Percentiles rank a stretch among this genome's conserved stretches.
phyloP scores from a whole-genome alignment of 1,140 invertebrate genomes.

The Bombus huntii region DNA sequence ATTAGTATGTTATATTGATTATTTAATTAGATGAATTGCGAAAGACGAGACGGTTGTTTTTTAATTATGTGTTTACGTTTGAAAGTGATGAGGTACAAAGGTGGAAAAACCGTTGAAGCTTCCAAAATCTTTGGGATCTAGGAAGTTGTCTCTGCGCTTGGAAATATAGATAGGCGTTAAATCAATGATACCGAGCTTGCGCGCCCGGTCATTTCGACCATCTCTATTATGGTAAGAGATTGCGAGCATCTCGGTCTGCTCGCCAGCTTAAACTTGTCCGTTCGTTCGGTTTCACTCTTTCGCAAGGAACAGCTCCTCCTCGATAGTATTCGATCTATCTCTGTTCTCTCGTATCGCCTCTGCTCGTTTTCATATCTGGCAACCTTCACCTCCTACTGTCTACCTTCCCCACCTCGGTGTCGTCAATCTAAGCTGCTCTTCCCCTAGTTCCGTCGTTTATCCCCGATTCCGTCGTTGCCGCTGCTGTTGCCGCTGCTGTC shows the following conservation, averaged over 20 bases:
- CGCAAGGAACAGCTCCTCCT: conserved; percentile 30
- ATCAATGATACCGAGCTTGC: conserved; percentile 82
- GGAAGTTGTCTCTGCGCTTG: conserved; percentile 58
- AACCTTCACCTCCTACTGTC: conserved; percentile 4
- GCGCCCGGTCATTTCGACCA: conserved; percentile 60
- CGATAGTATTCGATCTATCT: conserved; percentile 27
- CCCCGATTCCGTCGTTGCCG: conserved; percentile 11
- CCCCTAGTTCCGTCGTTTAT: conserved; percentile 4
- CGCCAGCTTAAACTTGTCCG: conserved; percentile 29
- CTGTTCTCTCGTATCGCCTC: conserved; percentile 16
- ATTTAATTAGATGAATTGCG: neutral
- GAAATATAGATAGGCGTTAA: conserved; percentile 73
- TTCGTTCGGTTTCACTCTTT: conserved; percentile 28
- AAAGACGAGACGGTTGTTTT: neutral
- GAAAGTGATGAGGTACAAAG: neutral
- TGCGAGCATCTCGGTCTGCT: conserved; percentile 53
- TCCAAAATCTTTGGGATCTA: neutral
- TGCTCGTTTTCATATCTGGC: neutral
- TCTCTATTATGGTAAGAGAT: conserved; percentile 56
- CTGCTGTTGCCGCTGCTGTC: conserved; percentile 21
- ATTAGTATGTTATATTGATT: neutral
- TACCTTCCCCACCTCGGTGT: neutral
- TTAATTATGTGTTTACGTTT: neutral
- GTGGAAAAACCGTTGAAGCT: neutral
- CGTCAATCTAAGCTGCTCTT: conserved; percentile 16